A percentile compares a stretch with the other conserved stretches of the same genome.
These are phyloP conservation scores for Pantherophis alleghaniensis DNA, from an alignment of 2,797 vertebrate species.

Conservation along the genomic window DNA sequence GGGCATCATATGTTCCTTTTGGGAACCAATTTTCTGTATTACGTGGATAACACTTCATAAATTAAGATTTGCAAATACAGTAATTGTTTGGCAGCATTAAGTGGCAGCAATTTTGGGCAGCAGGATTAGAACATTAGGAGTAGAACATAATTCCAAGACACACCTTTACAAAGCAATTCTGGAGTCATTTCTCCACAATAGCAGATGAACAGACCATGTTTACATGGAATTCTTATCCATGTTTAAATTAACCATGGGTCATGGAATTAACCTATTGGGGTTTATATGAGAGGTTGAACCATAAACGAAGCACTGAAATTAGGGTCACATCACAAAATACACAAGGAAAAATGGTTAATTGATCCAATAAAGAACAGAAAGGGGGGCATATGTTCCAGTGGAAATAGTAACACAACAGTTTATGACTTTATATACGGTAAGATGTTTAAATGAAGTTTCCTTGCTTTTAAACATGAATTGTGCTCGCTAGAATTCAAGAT, in stretches of 20 bases:
- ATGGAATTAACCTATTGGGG: not conserved
- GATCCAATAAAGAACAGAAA: constrained; percentile 28
- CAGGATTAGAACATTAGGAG: not conserved
- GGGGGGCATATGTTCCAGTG: constrained; percentile 54
- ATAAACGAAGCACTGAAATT: not conserved
- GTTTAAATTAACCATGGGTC: not conserved
- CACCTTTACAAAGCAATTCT: not conserved
- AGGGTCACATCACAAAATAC: not conserved
- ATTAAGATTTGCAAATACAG: not conserved
- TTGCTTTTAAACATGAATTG: constrained; percentile 3
- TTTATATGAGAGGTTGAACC: not conserved
- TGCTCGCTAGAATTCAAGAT: not conserved
- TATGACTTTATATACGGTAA: constrained; percentile 26
- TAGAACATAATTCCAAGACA: not conserved
- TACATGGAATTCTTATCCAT: not conserved
- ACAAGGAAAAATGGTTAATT: not conserved
- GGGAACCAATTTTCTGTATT: not conserved
- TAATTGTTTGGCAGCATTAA: not conserved
- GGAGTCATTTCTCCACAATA: not conserved
- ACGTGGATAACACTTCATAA: not conserved
- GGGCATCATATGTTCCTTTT: constrained; percentile 49
- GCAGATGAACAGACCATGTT: not conserved
- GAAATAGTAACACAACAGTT: constrained; percentile 48
- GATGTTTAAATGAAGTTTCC: constrained; percentile 8
- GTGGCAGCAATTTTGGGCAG: not conserved